Evolutionary conservation across 1,140 invertebrate species (phyloP), one percentile per base, ranked within the genome.

Genomic region (Samia ricini): DNA sequence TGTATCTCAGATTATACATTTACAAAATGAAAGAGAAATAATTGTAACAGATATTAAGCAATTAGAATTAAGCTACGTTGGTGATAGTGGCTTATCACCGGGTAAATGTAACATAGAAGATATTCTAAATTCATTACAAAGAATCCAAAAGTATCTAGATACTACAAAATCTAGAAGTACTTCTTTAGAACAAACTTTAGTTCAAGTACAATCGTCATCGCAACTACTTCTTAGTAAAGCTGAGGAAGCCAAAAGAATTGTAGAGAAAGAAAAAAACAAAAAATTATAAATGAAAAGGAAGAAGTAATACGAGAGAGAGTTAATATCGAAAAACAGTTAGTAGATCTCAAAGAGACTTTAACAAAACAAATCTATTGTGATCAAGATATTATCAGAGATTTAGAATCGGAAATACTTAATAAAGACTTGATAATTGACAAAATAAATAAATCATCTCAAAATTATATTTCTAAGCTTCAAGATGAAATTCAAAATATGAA

Each of bases 191-290:
- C 69, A 81, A 63, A 85, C 79, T 33, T 72, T 85, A 66, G 58
- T 78, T n/a, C 80, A 76, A 66, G 77, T 82, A 36, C 77, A 83
- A 73, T 75, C 74, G n/a, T 88, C 87, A 29, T 89, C 81, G 42
- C 75, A 87, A 58, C 57, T 89, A 57, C 69, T 89, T 19, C 66
- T 83, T 63, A 79, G 63, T 26, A 89, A 89, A 75, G 82, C 85
- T 15, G 79, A 86, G 55, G 84, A 87, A 72, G 84, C 84, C 19
- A 85, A 83, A 65, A 80, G 70, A 72, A 75, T 81, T 57, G 73
- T 83, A 19, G 84, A 87, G 76, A 77, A 77, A 58, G 85, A 89
- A 71, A n/a, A n/a, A 86, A 81, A 69, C 72, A 77, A 72, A 88
- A 87, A 68, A 81, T 88, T 60, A 64, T 78, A 18, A 61, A 67